phyloP scores from a whole-genome alignment of 2,113 vertebrate genomes.

The Regulus satrapa region DNA sequence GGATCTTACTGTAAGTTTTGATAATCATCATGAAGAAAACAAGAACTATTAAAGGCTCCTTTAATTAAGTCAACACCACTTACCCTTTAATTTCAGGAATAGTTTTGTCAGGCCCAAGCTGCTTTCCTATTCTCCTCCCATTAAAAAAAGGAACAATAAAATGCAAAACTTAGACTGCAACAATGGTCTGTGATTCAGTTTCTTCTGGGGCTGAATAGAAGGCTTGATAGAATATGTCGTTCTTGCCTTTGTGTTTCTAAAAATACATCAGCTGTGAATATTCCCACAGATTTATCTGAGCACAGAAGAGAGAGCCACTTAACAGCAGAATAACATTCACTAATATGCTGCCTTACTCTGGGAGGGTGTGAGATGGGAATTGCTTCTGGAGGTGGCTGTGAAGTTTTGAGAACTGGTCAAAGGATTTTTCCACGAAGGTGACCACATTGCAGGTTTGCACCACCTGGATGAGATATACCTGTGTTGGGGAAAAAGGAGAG shows the following conservation, averaged over 20 bases:
- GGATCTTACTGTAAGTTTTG: neutral
- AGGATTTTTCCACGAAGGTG: constrained; percentile 77
- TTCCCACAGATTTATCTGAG: neutral
- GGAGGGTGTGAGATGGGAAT: constrained; percentile 75
- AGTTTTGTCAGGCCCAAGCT: neutral
- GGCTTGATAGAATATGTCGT: neutral
- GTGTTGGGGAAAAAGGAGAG: neutral
- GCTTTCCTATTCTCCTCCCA: neutral
- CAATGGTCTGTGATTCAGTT: neutral
- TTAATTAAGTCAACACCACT: neutral
- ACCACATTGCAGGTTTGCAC: constrained; percentile 69
- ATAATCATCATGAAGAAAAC: neutral
- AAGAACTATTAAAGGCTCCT: neutral
- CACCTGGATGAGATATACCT: constrained; percentile 80
- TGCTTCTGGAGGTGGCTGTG: constrained; percentile 81
- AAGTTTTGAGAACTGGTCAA: constrained; percentile 77
- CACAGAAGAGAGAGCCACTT: neutral
- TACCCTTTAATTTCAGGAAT: neutral
- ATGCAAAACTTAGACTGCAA: neutral
- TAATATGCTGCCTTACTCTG: constrained; percentile 75
- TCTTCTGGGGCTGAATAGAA: neutral
- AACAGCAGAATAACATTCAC: neutral
- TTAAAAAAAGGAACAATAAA: neutral
- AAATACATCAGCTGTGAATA: neutral
- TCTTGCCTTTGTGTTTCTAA: constrained; percentile 27